These are phyloP conservation scores for Eleutherodactylus coqui DNA, from an alignment of 2,797 vertebrate species.

Conservation along the genomic window DNA sequence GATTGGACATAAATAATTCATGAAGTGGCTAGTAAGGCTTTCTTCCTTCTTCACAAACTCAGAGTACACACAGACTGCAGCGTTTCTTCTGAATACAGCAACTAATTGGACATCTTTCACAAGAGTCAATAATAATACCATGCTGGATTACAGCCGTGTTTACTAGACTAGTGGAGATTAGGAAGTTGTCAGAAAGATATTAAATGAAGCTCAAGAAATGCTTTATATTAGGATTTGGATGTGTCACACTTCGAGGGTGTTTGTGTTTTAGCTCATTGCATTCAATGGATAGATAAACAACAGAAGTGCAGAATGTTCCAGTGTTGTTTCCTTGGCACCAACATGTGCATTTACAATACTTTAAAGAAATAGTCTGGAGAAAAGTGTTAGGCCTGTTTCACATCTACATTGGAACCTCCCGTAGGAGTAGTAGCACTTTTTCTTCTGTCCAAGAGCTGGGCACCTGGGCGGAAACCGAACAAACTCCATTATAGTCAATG, in stretches of 20 bases:
- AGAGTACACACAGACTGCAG: background rate
- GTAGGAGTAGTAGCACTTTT: too few species aligned
- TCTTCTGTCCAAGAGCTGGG: too few species aligned
- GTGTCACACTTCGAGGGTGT: constrained; percentile 16
- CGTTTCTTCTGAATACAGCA: constrained; percentile 15
- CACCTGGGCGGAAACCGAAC: too few species aligned
- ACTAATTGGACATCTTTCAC: constrained; percentile 44
- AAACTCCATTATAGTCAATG: too few species aligned
- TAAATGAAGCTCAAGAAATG: constrained; percentile 15
- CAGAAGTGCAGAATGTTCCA: background rate
- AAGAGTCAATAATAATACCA: constrained; percentile 28
- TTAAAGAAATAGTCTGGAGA: background rate
- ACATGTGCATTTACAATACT: background rate
- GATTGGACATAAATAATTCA: constrained; percentile 49
- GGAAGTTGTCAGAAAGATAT: constrained; percentile 43
- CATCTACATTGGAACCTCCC: background rate
- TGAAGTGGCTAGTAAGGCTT: constrained; percentile 13
- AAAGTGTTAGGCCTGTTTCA: background rate
- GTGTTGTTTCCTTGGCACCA: background rate
- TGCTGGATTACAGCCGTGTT: constrained; percentile 45
- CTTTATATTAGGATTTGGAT: constrained; percentile 39
- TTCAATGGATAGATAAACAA: background rate
- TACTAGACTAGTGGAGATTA: constrained; percentile 42
- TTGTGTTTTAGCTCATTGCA: background rate
- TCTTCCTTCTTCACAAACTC: constrained; percentile 20